Base-by-base conservation (phyloP, 2,888 invertebrate species). In the Ptycholaimellus sp. region DNA sequence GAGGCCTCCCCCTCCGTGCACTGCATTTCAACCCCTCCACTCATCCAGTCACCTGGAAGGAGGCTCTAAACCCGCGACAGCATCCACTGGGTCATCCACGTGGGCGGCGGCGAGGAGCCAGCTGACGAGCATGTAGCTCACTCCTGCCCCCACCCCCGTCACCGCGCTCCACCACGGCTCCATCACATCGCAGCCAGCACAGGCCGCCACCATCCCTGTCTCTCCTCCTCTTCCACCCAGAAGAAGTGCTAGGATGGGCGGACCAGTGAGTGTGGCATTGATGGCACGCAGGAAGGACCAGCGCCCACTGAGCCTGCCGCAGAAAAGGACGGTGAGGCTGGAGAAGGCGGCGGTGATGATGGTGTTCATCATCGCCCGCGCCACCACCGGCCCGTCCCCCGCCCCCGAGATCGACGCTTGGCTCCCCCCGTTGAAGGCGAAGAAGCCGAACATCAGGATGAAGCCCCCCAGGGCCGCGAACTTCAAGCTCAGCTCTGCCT, bases 401-500 rank as follows among this genome's bases (percentile, higher is more conserved):
- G 50, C 46, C 6, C 48, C 41, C 5, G 59, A 50, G 41, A 64
- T 59, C 34, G 53, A 49, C 3, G 56, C 55, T 46, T 60, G 50
- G 0, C 64, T 63, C 3, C 62, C 65, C 2, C 63, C 65, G 46
- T 66, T 66, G 52, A 66, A 66, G 2, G 64, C 61, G 36, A 66
- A 48, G 50, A 66, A 65, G 2, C 65, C 65, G 36, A 62, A 58
- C 29, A 65, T 50, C 20, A 66, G 50, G 23, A 66, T 58, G 45
- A 66, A 59, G 0, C 60, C 63, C 3, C 66, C 65, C 22, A 65
- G 46, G 18, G 60, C 60, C 4, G 59, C 56, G 41, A 64, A 49
- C 64, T 64, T 45, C 13, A 44, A 37, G 13, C 7, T 7, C 25
- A 9, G 25, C 25, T 13, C 13, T 25, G 21, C 14, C 7, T n/a